Evolutionary conservation across 1,140 invertebrate genomes (phyloP), one percentile per base, ranked within the genome.

Genomic region (Procambarus clarkii): DNA sequence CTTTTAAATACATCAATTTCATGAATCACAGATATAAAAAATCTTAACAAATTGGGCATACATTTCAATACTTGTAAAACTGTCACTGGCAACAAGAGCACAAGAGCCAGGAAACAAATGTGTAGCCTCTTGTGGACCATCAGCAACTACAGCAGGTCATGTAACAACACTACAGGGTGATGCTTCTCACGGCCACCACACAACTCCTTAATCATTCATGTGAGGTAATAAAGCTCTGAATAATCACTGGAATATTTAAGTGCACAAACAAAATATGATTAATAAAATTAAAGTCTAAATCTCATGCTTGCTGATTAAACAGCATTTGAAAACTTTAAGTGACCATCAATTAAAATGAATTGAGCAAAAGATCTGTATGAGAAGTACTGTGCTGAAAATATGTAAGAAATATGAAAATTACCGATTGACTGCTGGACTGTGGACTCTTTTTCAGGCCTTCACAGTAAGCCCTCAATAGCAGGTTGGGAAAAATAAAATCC

Each of bases 21-120:
- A 77, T 86, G 54, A 83, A 83, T 83, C 81, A 83, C 81, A 83
- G 69, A 86, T 86, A 86, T 86, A 45, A 86, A 86, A 86, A 86
- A 86, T 58, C 84, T 86, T 86, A 86, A 86, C 85, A 86, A 86
- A 86, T 54, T 86, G 69, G 24, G 76, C 54, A 71, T 76, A 86
- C 34, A 76, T 77, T 78, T 77, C 71, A 86, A 86, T 86, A 77
- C 76, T 58, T 74, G 54, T 77, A 86, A 77, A 86, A 86, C 44
- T 45, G 54, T 58, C 54, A 78, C 21, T 78, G 48, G 48, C 45
- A 34, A 58, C 74, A 78, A 78, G 74, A 50, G 81, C 48, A 8
- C 50, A 54, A 54, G 11, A 69, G 24, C 50, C 58, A 45, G 81
- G 45, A 18, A 69, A 45, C 44, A 82, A 82, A 21, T n/a, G 3